phyloP scores from a whole-genome alignment of 2,888 invertebrate species.

The Noctuana brunneofusca region DNA sequence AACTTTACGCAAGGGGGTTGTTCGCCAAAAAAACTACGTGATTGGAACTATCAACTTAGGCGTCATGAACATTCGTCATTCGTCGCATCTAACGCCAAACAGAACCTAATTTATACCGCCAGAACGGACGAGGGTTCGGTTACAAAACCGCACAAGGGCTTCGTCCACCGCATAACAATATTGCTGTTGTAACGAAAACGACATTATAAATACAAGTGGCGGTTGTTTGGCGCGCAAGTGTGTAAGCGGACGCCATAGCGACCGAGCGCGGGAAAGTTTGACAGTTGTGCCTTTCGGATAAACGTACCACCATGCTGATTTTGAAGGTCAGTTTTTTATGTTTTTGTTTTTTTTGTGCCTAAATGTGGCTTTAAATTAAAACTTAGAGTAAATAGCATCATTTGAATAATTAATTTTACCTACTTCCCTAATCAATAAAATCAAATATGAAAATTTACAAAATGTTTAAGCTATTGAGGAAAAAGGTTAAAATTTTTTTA shows the following conservation, averaged over 20 bases:
- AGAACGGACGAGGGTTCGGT: constrained; percentile 57
- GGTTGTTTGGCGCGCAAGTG: constrained; percentile 59
- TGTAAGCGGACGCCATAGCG: constrained; percentile 60
- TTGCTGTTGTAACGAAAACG: constrained; percentile 69
- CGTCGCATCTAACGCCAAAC: constrained; percentile 34
- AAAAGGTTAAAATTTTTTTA: too few species aligned
- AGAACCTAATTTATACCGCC: constrained; percentile 40
- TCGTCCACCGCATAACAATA: constrained; percentile 72
- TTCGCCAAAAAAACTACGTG: constrained; percentile 32
- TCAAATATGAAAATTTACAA: too few species aligned
- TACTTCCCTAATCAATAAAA: too few species aligned
- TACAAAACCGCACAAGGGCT: constrained; percentile 70
- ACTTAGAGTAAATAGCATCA: not conserved
- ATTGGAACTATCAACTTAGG: constrained; percentile 25
- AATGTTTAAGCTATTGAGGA: too few species aligned
- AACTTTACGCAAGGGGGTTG: constrained; percentile 27
- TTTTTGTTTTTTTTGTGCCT: constrained; percentile 6
- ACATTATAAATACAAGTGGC: constrained; percentile 79
- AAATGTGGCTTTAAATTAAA: not conserved
- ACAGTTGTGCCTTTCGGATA: constrained; percentile 53
- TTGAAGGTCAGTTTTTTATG: constrained; percentile 68
- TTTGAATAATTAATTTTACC: too few species aligned
- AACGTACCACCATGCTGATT: constrained; percentile 66
- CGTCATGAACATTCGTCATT: constrained; percentile 38
- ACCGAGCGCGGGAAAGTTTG: constrained; percentile 69